Conservation (phyloP, 2,113 vertebrate genomes). For the Engystomops pustulosus region DNA sequence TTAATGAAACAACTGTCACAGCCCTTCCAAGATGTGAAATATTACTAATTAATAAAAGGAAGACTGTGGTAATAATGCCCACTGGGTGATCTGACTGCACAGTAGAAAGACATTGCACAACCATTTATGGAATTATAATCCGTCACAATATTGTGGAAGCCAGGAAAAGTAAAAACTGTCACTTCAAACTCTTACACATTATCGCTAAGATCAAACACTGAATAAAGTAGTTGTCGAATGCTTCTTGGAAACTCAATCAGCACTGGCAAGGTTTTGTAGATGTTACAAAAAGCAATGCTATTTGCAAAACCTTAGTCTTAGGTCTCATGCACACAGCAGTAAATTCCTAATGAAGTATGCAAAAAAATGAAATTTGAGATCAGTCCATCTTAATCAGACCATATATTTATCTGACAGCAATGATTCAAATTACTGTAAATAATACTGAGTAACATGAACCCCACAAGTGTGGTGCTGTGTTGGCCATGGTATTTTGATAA, state of each 20-base stretch:
- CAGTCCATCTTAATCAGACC: no score
- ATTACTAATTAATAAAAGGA: slow-evolving; percentile 5
- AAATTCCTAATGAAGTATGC: no score
- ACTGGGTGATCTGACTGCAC: slow-evolving; percentile 13
- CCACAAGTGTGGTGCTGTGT: no score
- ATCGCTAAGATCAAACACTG: slow-evolving; percentile 13
- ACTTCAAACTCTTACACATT: neutral
- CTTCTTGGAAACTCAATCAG: neutral
- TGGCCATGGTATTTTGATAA: no score
- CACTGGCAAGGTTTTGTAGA: neutral
- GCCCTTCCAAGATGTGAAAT: neutral
- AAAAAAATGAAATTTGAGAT: no score
- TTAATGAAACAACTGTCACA: slow-evolving; percentile 22
- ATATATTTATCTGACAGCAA: no score
- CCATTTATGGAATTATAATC: neutral
- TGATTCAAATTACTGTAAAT: no score
- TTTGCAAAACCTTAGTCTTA: no score
- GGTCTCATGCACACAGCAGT: neutral
- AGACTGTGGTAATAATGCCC: neutral
- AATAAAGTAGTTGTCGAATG: neutral
- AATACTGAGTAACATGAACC: no score
- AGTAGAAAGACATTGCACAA: slow-evolving; percentile 9
- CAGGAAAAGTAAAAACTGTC: neutral
- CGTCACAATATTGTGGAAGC: slow-evolving; percentile 13
- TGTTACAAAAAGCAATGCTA: no score